Evolutionary conservation across 2,113 vertebrate genomes (phyloP), one percentile per base, ranked within the genome.

Genomic region (Indicator maculatus): DNA sequence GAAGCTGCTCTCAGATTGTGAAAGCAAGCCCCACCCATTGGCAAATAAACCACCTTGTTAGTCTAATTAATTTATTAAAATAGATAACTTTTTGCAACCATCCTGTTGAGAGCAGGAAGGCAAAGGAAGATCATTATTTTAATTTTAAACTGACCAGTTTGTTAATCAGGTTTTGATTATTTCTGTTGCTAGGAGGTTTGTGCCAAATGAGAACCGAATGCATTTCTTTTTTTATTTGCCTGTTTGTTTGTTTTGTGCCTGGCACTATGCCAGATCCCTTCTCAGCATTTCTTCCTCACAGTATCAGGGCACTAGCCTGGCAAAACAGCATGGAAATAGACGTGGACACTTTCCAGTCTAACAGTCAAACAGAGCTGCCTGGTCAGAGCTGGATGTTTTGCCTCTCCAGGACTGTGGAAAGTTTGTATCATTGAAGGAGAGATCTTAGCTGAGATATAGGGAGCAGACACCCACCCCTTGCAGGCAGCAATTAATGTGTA

Each of bases 111-210:
- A 95, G 90, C 79, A 93, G 78, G 83, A 91, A 94, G 65, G 88
- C 77, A 92, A 84, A 75, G 71, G 64, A 91, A 86, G 71, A 82
- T 71, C 78, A 92, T 92, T 79, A 61, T 75, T 93, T 95, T 90
- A 17, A 85, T 96, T 94, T 95, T 80, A 81, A 87, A 85, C 61
- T 93, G 95, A 88, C 89, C 86, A 47, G 72, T 87, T 86, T 61
- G 58, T 89, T 96, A 86, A 97, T 93, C 76, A 82, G 65, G 80
- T 90, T 94, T 87, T 53, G 91, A 74, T 90, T 88, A 93, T 96
- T 92, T 96, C 78, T 88, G 63, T 70, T 89, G 77, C 80, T 86
- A 70, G 73, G 90, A 96, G 58, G 67, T 81, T 88, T 69, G 31
- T 87, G 72, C 83, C 81, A 86, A 92, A 93, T 26, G 55, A 89